Percentiles rank a stretch among this genome's conserved stretches.
These are phyloP conservation scores for Saccopteryx bilineata DNA, from an alignment of 2,113 vertebrate species.

Conservation along the genomic window DNA sequence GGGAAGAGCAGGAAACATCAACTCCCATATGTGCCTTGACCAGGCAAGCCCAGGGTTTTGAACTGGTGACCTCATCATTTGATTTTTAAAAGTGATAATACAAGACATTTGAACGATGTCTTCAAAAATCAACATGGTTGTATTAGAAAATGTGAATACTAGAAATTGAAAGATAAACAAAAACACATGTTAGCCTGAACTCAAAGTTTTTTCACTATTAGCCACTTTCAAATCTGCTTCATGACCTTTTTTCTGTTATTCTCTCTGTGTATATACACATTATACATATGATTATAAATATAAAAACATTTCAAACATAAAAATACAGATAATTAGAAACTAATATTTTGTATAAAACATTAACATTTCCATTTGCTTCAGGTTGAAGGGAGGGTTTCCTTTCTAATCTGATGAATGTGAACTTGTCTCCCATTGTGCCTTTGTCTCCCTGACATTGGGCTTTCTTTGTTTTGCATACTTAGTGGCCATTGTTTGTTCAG, in stretches of 20 bases:
- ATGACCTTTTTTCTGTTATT: background rate
- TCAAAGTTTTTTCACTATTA: background rate
- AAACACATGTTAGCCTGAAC: background rate
- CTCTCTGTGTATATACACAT: background rate
- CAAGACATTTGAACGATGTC: background rate
- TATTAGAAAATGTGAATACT: background rate
- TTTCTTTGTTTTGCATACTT: background rate
- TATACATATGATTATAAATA: background rate
- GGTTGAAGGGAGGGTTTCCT: background rate
- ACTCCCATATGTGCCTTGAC: too few relatives aligned
- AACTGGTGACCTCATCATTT: background rate
- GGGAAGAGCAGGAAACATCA: too few relatives aligned
- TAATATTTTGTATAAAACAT: background rate
- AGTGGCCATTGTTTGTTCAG: background rate
- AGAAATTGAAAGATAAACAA: background rate
- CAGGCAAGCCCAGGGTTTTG: too few relatives aligned
- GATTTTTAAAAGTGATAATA: background rate
- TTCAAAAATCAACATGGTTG: constrained; percentile 11
- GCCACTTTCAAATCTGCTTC: background rate
- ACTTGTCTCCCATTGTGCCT: background rate
- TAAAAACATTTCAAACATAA: background rate
- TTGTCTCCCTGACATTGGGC: background rate
- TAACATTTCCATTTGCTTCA: background rate
- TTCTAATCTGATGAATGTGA: background rate
- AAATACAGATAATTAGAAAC: background rate